phyloP scores from a whole-genome alignment of 1,140 invertebrate species.

The Drosophila sp. region DNA sequence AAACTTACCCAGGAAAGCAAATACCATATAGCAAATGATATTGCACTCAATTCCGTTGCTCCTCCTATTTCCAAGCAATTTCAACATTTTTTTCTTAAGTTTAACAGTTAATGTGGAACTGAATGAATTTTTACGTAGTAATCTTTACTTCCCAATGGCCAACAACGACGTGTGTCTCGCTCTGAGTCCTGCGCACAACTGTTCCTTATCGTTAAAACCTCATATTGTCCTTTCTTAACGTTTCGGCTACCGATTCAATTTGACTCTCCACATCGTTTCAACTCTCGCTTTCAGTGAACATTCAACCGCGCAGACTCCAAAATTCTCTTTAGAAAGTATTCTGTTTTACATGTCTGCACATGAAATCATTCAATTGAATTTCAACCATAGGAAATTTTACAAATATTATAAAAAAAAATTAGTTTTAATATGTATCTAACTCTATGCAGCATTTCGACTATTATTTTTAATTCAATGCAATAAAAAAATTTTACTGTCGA shows the following conservation, averaged over 20 bases:
- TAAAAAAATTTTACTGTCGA: too few relatives aligned
- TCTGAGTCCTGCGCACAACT: constrained; percentile 72
- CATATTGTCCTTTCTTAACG: background rate
- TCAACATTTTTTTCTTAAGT: constrained; percentile 39
- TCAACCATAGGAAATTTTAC: too few relatives aligned
- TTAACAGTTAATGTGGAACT: constrained; percentile 11
- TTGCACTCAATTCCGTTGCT: constrained; percentile 18
- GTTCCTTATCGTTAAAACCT: constrained; percentile 31
- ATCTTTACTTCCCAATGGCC: constrained; percentile 22
- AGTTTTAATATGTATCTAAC: too few relatives aligned
- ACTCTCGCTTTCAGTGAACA: constrained; percentile 62
- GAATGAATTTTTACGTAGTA: constrained; percentile 35
- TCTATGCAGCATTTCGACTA: too few relatives aligned
- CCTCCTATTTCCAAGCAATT: constrained; percentile 25
- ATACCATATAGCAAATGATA: constrained; percentile 18
- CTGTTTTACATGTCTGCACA: background rate
- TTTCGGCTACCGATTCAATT: background rate
- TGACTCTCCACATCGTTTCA: constrained; percentile 14
- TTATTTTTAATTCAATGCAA: too few relatives aligned
- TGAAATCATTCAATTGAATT: too few relatives aligned
- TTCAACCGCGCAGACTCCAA: constrained; percentile 56
- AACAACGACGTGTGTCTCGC: constrained; percentile 60
- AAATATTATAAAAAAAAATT: too few relatives aligned
- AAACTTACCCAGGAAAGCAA: constrained; percentile 51
- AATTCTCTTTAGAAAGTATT: constrained; percentile 6